phyloP scores from a whole-genome alignment of 2,888 invertebrate species.

The Cistogaster globosa region DNA sequence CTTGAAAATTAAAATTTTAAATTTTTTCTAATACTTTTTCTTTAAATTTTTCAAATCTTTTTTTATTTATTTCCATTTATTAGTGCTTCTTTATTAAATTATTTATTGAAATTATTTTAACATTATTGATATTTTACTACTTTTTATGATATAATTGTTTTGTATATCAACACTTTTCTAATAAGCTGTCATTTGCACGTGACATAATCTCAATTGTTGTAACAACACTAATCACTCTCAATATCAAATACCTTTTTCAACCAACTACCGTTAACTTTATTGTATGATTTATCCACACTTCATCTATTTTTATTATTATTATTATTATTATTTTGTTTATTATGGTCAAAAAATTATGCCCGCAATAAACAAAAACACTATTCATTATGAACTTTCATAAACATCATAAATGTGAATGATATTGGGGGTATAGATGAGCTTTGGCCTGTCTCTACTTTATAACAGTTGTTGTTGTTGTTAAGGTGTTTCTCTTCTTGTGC shows the following conservation, averaged over 20 bases:
- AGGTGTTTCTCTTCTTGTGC: no score
- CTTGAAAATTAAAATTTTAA: no score
- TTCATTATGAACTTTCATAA: neutral
- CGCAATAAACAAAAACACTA: neutral
- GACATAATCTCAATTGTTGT: slow-evolving; percentile 17
- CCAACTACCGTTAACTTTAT: neutral
- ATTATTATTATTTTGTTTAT: neutral
- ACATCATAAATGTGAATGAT: neutral
- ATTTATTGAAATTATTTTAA: neutral
- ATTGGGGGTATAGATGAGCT: neutral
- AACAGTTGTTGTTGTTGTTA: neutral
- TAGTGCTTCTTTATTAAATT: neutral
- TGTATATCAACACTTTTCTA: neutral
- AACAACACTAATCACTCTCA: slow-evolving; percentile 6
- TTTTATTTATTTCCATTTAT: no score
- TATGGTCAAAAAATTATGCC: neutral
- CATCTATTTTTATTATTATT: neutral
- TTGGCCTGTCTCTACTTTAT: neutral
- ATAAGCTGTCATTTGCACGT: slow-evolving; percentile 33
- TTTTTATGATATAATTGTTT: neutral
- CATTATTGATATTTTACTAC: slow-evolving; percentile 21
- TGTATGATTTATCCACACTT: neutral
- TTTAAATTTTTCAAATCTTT: no score
- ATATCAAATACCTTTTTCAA: slow-evolving; percentile 2
- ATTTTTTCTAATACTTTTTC: no score